Base-by-base conservation (phyloP, 2,888 invertebrate genomes). In the Osedax frankpressi region DNA sequence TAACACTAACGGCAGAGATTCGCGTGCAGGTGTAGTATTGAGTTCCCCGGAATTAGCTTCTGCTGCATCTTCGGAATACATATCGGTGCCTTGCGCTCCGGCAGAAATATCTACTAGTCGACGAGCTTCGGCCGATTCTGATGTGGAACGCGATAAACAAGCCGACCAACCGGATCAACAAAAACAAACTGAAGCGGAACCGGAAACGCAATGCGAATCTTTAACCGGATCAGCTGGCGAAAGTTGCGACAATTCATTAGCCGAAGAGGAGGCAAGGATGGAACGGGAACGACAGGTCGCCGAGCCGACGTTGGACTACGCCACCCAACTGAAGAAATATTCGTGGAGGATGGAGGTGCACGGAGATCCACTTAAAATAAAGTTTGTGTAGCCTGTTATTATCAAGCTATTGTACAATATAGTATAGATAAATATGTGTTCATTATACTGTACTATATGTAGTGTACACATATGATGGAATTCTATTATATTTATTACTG, bases 291-390 rank as follows among this genome's bases (percentile, higher is more conserved):
- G 11, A 19, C 11, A 44, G 19, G 44, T 44, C 19, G 44, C 44
- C 44, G 44, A 44, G 19, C 44, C 77, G 0, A 73, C 76, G n/a
- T 76, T 78, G 11, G 75, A 76, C 68, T 82, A 81, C 72, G 79
- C 81, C 24, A 75, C 75, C 44, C 77, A 80, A 68, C 75, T 78
- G 73, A 77, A 78, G 65, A 81, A 79, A 73, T 79, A 80, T 75
- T 82, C 82, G 14, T 83, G 83, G 83, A 76, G 79, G 73, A 79
- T 81, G 77, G 80, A 82, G 73, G 77, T 82, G 1, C 82, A 79
- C 25, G 82, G 82, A 0, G 81, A 82, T 75, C 82, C 82, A 2
- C 76, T 80, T n/a, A 77, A 79, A 73, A 72, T 82, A 27, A 82
- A 82, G 82, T 82, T 78, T 79, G 81, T 73, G 29, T 11, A 65